Percentiles rank a stretch among this genome's conserved stretches.
Conservation (phyloP, 2,113 vertebrate genomes). For the Enhydra lutris region DNA sequence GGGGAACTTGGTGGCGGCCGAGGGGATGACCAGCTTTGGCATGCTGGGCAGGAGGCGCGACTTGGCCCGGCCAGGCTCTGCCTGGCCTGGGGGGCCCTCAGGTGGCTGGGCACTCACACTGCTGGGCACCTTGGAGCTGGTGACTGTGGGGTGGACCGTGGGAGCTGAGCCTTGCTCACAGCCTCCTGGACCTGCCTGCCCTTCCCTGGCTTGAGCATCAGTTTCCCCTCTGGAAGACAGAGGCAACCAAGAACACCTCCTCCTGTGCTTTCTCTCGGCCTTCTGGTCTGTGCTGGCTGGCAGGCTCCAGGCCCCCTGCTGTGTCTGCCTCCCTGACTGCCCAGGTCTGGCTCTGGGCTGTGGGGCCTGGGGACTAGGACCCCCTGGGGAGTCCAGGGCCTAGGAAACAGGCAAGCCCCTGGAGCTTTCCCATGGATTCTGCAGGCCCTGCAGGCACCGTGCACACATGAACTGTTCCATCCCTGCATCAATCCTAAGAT, state of each 20-base stretch:
- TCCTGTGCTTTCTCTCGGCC: neutral
- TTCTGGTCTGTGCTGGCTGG: neutral
- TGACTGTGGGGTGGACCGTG: slow-evolving; percentile 74
- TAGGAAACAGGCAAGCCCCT: neutral
- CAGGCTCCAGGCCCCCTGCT: neutral
- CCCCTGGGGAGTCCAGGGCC: neutral
- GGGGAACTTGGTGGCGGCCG: slow-evolving; percentile 93
- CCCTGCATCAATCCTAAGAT: neutral
- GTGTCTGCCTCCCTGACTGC: neutral
- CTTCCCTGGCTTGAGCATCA: neutral
- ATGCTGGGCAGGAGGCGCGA: slow-evolving; percentile 91
- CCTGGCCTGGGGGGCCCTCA: slow-evolving; percentile 83
- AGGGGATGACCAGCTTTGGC: slow-evolving; percentile 98
- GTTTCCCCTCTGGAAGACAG: neutral
- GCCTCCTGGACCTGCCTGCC: neutral
- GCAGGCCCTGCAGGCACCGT: neutral
- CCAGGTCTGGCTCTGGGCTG: neutral
- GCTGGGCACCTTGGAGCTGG: slow-evolving; percentile 82
- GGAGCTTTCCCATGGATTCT: neutral
- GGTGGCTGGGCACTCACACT: slow-evolving; percentile 76
- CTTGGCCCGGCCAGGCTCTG: slow-evolving; percentile 89
- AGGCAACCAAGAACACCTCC: neutral
- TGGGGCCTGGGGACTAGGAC: neutral
- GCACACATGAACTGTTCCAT: neutral
- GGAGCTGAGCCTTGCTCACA: neutral